Base-by-base conservation (phyloP, 2,113 vertebrate species). In the Cacatua alba region DNA sequence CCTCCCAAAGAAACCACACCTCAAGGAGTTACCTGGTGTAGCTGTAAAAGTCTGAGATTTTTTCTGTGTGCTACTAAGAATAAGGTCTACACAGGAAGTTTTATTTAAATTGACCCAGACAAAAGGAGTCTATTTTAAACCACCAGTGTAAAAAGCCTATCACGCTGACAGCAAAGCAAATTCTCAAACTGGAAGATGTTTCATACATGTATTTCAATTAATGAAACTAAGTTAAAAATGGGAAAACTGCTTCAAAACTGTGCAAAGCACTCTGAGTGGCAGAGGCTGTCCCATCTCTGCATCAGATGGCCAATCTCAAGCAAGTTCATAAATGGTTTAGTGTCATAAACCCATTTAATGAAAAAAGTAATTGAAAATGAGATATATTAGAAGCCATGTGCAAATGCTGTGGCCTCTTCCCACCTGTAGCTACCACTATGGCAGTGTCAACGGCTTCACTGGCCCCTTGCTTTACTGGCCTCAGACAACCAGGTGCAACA, bases 401-500 rank as follows among this genome's bases (percentile, higher is more conserved):
- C 33, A 64, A 44, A 64, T 5, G 29, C 16, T 67, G 26, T 48
- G 48, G n/a, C 33, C 49, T 43, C 46, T 39, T 41, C 53, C 20
- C 29, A 17, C 39, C 23, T 29, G 33, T 5, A 70, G 13, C 11
- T 17, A 17, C 44, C 46, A n/a, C 16, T 13, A 16, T 0, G 8
- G 18, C 31, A 48, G 41, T 1, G 0, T n/a, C 28, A 9, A 77
- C 0, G 18, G 33, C 35, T 49, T 10, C 18, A 41, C 12, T 10
- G 37, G 13, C 24, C 46, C 49, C 46, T 17, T 29, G 31, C 43
- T 46, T 62, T n/a, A 25, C 35, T 33, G 53, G 18, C 60, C 25
- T 6, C 2, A 13, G 25, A 25, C n/a, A 51, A 55, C 4, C 63
- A 51, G 62, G 13, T 43, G 7, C 13, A 4, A 5, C n/a, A 37